Base-by-base conservation (phyloP, 1,140 invertebrate species). In the Ceratosolen fusciceps region DNA sequence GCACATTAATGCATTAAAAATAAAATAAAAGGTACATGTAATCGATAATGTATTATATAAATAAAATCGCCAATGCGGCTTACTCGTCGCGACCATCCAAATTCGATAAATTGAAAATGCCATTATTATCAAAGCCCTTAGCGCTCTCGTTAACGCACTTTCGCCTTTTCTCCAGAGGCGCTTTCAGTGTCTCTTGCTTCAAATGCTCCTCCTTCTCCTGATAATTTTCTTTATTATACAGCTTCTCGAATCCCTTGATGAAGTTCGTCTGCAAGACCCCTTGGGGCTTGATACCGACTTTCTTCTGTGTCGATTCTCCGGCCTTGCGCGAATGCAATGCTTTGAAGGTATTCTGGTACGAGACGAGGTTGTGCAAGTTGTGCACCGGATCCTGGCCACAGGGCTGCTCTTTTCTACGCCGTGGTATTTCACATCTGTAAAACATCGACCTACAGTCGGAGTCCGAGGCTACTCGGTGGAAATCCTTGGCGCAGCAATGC, bases 101-200 rank as follows among this genome's bases (percentile, higher is more conserved):
- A 29, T 21, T 68, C 8, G 67, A 47, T 4, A 68, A 47, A 68
- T 26, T 47, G 7, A 3, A 29, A 12, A 24, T 29, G 2, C 1
- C 12, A 24, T 73, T 12, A 2, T 34, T 37, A 19, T 56, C 34
- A 37, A 8, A 47, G n/a, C 16, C 19, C n/a, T 24, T 37, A 9
- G 19, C 4, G n/a, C 14, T 47, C 34, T 60, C 73, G 9, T 19
- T 39, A 29, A 76, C 74, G 29, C 62, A 34, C 70, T 70, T 80
- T 73, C 77, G 37, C 14, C 82, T 84, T 70, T 82, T 86, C 34
- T 77, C 80, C 49, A 81, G 84, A 70, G 8, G 81, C 74, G 12
- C 80, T 81, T 80, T 84, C 82, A 7, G 79, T 58, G 65, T 49
- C 84, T 77, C 14, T 34, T 34, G 31, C 62, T 12, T 43, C 12